Conservation (phyloP, 2,113 vertebrate genomes). For the Manacus vitellinus region DNA sequence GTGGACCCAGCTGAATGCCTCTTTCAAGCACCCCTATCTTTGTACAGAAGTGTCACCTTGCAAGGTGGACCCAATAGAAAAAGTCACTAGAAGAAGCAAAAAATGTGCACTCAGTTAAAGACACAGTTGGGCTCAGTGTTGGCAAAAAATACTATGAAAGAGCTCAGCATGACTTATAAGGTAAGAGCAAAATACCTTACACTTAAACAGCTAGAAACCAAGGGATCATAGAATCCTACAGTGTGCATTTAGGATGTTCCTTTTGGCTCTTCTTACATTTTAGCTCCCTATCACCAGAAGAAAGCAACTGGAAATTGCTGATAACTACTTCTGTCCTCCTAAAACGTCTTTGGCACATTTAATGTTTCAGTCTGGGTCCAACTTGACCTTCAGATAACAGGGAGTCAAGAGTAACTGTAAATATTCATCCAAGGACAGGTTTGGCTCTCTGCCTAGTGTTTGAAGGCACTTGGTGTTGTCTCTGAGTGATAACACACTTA, state of each 20-base stretch:
- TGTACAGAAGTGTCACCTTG: neutral
- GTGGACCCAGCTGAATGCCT: neutral
- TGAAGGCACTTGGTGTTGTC: slow-evolving; percentile 39
- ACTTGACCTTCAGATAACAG: slow-evolving; percentile 54
- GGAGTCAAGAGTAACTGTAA: slow-evolving; percentile 31
- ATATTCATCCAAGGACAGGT: slow-evolving; percentile 32
- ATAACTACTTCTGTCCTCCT: neutral
- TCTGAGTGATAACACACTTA: slow-evolving; percentile 37
- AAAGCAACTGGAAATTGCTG: neutral
- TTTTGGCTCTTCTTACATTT: neutral
- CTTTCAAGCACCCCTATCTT: neutral
- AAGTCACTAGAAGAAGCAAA: neutral
- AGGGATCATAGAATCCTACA: neutral
- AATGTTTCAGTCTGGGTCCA: neutral
- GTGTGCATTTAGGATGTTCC: neutral
- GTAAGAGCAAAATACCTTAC: neutral
- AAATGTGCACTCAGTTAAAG: neutral
- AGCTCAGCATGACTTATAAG: neutral
- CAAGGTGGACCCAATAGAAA: neutral
- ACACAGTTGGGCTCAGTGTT: neutral
- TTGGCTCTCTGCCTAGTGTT: slow-evolving; percentile 40
- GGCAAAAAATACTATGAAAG: neutral
- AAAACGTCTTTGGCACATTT: neutral
- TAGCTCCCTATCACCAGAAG: neutral
- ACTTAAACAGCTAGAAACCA: neutral